Evolutionary conservation across 2,888 invertebrate species (phyloP).

Genomic region (Ceramica pisi): DNA sequence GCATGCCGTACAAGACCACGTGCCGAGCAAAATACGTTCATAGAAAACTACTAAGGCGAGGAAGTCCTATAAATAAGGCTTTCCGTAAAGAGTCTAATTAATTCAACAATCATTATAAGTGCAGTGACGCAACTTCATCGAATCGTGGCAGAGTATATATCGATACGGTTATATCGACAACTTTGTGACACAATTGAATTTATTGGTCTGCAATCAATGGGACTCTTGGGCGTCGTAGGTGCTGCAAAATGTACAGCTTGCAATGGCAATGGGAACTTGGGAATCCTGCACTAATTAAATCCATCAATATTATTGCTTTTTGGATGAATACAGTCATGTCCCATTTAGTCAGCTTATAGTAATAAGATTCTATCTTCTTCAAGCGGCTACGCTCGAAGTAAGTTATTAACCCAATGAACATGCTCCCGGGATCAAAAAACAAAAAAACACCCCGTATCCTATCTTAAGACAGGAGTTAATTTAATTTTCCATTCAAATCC

Average conservation of each 20-base stretch:
- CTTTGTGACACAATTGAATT: conserved; percentile 19
- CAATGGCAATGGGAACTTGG: conserved; percentile 12
- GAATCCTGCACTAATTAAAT: conserved; percentile 21
- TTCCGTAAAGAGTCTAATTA: conserved; percentile 38
- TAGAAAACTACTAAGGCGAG: conserved; percentile 25
- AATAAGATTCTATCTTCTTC: neutral
- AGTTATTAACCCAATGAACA: no score
- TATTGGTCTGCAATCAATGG: conserved; percentile 19
- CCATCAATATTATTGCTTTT: neutral
- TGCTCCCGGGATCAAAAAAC: no score
- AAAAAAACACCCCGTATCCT: no score
- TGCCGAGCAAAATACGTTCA: conserved; percentile 8
- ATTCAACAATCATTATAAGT: conserved; percentile 41
- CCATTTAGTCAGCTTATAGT: neutral
- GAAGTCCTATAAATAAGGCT: conserved; percentile 51
- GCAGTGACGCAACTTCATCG: conserved; percentile 34
- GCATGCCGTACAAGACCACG: conserved; percentile 11
- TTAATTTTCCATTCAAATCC: no score
- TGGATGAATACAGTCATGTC: neutral
- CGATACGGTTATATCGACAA: neutral
- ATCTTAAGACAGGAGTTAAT: no score
- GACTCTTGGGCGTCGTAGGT: conserved; percentile 29
- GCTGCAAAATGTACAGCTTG: conserved; percentile 11
- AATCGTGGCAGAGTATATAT: conserved; percentile 15
- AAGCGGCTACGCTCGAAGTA: no score